A percentile compares a stretch with the other conserved stretches of the same genome.
phyloP scores from a whole-genome alignment of 2,888 invertebrate species.

The Synergus laeviventris region DNA sequence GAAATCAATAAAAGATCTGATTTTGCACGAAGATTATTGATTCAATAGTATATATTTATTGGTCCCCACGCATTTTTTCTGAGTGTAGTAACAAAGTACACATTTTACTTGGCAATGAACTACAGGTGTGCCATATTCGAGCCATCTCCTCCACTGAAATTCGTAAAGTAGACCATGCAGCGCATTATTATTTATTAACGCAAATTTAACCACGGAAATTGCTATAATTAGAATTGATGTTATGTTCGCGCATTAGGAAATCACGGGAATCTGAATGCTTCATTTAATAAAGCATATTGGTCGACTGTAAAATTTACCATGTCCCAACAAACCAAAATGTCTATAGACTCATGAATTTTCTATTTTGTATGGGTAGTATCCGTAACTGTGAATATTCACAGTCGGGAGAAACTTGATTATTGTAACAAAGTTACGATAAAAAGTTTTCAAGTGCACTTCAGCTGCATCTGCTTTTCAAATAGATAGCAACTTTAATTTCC shows the following conservation, averaged over 20 bases:
- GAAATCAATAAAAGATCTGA: too few species aligned
- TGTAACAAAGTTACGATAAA: not conserved
- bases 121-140: too few species aligned
- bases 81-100: too few species aligned
- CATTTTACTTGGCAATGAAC: too few species aligned
- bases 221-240: constrained; percentile 23
- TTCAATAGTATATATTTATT: too few species aligned
- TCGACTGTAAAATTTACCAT: constrained; percentile 17
- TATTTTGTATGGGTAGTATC: not conserved
- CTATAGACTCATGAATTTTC: not conserved
- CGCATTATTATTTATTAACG: not conserved
- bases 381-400: not conserved
- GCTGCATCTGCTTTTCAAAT: not conserved
- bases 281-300: constrained; percentile 5
- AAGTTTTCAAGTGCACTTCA: not conserved
- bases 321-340: not conserved
- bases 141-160: too few species aligned
- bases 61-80: too few species aligned
- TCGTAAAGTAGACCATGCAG: not conserved
- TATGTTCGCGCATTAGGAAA: not conserved
- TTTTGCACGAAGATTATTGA: too few species aligned
- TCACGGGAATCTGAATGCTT: constrained; percentile 3
- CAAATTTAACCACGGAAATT: constrained; percentile 1
- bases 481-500: not conserved
- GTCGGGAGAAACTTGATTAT: not conserved